These are phyloP conservation scores for Sarcophaga bullata DNA, from an alignment of 1,140 invertebrate genomes.

Conservation along the genomic window DNA sequence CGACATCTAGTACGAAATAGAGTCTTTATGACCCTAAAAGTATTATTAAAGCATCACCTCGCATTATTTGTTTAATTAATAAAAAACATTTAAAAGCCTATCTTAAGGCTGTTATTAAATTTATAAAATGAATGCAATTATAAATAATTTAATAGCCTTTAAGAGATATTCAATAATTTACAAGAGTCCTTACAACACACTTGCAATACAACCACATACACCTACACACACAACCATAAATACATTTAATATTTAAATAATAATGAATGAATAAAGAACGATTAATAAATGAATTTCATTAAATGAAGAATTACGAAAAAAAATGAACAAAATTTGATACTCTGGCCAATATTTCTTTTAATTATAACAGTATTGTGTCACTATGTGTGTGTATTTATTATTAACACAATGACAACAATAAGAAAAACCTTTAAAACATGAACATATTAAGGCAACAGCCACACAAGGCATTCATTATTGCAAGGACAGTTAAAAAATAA, in stretches of 20 bases:
- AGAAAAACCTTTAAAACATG: too few relatives aligned
- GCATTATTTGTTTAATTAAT: too few relatives aligned
- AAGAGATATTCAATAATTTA: conserved; percentile 5
- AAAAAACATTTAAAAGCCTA: too few relatives aligned
- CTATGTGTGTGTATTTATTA: not conserved
- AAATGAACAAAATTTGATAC: not conserved
- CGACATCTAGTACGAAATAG: too few relatives aligned
- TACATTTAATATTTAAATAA: too few relatives aligned
- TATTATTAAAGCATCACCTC: too few relatives aligned
- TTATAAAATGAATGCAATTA: not conserved
- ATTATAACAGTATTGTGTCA: not conserved
- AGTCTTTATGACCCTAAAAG: too few relatives aligned
- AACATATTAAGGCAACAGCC: not conserved
- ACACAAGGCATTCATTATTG: not conserved
- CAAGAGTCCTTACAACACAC: too few relatives aligned
- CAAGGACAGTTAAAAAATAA: not conserved
- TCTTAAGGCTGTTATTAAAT: too few relatives aligned
- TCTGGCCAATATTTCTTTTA: conserved; percentile 6
- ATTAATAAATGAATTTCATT: not conserved
- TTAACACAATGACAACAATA: not conserved
- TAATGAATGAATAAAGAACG: too few relatives aligned
- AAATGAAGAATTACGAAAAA: too few relatives aligned
- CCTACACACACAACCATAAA: too few relatives aligned
- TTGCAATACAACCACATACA: not conserved
- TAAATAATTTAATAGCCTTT: not conserved